phyloP scores from a whole-genome alignment of 1,140 invertebrate genomes.

The Tetraneura akinire region DNA sequence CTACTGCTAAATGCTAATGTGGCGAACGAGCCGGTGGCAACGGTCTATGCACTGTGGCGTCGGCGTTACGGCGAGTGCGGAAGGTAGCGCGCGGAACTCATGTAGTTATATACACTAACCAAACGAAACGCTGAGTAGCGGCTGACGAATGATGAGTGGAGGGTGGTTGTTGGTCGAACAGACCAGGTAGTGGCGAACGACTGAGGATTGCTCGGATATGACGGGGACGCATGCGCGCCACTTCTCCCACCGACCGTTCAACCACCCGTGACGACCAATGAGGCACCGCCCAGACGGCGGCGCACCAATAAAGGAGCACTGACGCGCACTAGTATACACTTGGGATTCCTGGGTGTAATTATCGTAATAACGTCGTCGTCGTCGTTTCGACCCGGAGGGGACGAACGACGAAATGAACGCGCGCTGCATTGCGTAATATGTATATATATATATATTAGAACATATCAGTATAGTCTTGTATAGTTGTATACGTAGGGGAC shows the following conservation, averaged over 20 bases:
- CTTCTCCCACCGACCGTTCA: background rate
- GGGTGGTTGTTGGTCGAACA: background rate
- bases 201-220: background rate
- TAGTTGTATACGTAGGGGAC: constrained; percentile 24
- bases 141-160: background rate
- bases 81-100: background rate
- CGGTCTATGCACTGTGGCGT: background rate
- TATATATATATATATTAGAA: background rate
- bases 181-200: no score
- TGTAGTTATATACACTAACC: no score
- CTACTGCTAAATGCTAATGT: background rate
- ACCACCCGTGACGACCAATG: constrained; percentile 19
- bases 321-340: background rate
- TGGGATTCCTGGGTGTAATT: constrained; percentile 45
- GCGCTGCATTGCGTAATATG: no score
- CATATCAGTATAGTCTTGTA: background rate
- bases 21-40: background rate
- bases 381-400: constrained; percentile 32
- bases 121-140: background rate
- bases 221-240: background rate
- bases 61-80: background rate
- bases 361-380: constrained; percentile 14
- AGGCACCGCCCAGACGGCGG: constrained; percentile 22
- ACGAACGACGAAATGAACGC: no score
- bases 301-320: constrained; percentile 45